Base-by-base conservation (phyloP, 1,140 invertebrate genomes). In the Calosoma granatense region DNA sequence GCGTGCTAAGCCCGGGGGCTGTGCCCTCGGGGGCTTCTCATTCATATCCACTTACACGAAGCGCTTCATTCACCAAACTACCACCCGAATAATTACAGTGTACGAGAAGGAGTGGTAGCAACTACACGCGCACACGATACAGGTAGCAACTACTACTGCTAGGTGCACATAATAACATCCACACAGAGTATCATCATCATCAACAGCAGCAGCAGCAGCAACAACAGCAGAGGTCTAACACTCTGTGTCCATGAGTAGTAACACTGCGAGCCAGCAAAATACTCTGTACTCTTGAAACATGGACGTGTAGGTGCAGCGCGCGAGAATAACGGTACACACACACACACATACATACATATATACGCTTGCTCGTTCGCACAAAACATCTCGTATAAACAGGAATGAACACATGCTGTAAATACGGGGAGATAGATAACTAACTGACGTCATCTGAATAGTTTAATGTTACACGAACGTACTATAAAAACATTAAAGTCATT, bases 231-330 rank as follows among this genome's bases (percentile, higher is more conserved):
- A 6, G 26, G 26, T 14, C n/a, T n/a, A n/a, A n/a, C n/a, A n/a
- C n/a, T n/a, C n/a, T n/a, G n/a, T n/a, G n/a, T n/a, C n/a, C n/a
- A n/a, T n/a, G n/a, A n/a, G n/a, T n/a, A n/a, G n/a, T n/a, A n/a
- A 30, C 26, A 4, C 4, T 6, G 14, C 26, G 6, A 30, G 14
- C 4, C 26, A 30, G 26, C 14, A 6, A 30, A 30, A 30, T 6
- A 6, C 26, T 30, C 26, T 14, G 26, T 6, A 30, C 26, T 30
- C 6, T 30, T 30, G 14, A 6, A 30, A 12, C 17, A 17, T 17
- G 41, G 41, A 3, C 41, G 41, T 47, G 41, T 47, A 47, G 41
- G 41, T 47, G 41, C 41, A 47, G 41, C 26, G 26, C 26, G 26
- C 26, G 4, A 47, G 17, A 4, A 47, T 47, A 47, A 47, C 41